Evolutionary conservation across 2,888 invertebrate genomes (phyloP).

Genomic region (Leucozona laternaria): DNA sequence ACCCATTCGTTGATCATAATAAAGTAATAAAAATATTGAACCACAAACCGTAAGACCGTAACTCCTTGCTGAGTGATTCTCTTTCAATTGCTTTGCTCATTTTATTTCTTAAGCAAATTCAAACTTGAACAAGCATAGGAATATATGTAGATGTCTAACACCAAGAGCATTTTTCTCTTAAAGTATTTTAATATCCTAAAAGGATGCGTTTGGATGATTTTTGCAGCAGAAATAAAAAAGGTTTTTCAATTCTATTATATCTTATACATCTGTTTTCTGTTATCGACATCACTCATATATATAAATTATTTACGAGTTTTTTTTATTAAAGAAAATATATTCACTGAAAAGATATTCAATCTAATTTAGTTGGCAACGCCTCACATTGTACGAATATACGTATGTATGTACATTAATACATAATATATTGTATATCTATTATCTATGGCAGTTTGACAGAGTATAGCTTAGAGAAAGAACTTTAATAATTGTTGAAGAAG

Average conservation of each 20-base stretch:
- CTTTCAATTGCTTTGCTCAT: neutral
- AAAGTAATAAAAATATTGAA: neutral
- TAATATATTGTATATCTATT: no score
- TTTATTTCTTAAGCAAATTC: neutral
- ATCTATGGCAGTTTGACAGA: no score
- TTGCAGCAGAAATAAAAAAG: neutral
- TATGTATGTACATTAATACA: no score
- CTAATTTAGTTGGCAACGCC: no score
- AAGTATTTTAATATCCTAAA: constrained; percentile 25
- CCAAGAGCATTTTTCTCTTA: neutral
- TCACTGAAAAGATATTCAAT: no score
- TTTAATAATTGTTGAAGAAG: no score
- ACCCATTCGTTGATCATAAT: neutral
- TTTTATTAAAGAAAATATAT: neutral
- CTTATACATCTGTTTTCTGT: neutral
- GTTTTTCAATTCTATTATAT: neutral
- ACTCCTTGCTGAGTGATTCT: neutral
- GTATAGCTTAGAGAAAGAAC: no score
- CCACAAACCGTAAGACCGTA: neutral
- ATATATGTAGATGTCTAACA: neutral
- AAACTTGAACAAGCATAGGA: neutral
- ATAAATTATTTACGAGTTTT: neutral
- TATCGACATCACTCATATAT: neutral
- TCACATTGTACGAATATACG: no score
- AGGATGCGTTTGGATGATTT: constrained; percentile 1